Conservation (phyloP, 92 coral and sea anemone genomes). For the Parazoanthus atlanticus region DNA sequence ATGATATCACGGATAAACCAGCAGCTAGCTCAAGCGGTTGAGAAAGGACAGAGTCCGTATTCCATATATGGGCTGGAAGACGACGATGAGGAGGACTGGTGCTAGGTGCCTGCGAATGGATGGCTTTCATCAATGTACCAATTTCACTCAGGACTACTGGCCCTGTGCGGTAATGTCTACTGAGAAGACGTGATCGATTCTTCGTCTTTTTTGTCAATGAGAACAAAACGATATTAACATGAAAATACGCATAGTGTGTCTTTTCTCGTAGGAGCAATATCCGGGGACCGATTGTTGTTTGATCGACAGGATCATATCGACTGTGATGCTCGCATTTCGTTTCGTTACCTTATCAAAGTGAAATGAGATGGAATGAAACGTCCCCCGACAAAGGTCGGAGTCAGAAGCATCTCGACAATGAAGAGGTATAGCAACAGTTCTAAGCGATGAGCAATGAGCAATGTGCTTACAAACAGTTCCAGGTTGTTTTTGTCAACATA, state of each 20-base stretch:
- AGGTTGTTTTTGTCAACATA: no score
- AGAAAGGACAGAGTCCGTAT: constrained; percentile 87
- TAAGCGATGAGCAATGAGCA: neutral
- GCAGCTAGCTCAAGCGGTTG: constrained; percentile 84
- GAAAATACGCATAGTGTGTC: no score
- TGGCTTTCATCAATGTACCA: neutral
- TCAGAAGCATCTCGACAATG: neutral
- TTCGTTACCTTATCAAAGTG: neutral
- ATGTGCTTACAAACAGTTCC: no score
- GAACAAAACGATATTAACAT: neutral
- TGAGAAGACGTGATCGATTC: no score
- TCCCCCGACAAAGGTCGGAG: neutral
- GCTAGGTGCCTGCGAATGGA: constrained; percentile 43
- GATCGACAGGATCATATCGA: neutral
- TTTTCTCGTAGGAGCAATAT: neutral
- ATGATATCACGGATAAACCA: constrained; percentile 90
- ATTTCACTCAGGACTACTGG: neutral
- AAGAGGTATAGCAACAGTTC: neutral
- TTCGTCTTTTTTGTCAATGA: neutral
- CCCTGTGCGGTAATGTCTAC: no score
- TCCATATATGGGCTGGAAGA: constrained; percentile 91
- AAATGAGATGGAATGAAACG: neutral
- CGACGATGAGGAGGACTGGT: constrained; percentile 98
- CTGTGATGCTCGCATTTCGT: neutral
- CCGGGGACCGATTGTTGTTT: neutral